Base-by-base conservation (phyloP, 2,113 vertebrate species). In the Oophaga pumilio region DNA sequence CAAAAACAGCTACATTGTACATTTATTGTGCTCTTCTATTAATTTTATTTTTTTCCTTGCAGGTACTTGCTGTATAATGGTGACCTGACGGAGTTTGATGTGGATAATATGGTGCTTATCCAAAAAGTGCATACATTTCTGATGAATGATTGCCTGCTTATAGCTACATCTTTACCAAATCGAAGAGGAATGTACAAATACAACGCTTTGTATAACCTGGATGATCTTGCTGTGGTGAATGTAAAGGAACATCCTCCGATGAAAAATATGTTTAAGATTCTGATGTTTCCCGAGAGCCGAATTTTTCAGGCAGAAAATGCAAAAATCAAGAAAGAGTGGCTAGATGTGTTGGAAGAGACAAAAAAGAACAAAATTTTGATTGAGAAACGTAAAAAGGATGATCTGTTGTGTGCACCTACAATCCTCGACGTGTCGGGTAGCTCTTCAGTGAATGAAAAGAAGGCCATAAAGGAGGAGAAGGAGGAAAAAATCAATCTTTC, bases 251-350 rank as follows among this genome's bases (percentile, higher is more conserved):
- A 99, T 91, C 96, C 97, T 0, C 97, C 98, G 13, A 99, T 99
- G 97, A 99, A 99, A 91, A 98, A 99, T 93, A 99, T 99, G 98
- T 99, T 99, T 93, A 99, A 99, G 93, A 95, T 99, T 90, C 97
- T 99, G 1, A 99, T 98, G 98, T 99, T 97, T 93, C 98, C 98
- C 0, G 98, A 99, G 89, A 98, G 97, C 78, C 97, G 97, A 85
- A 99, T 99, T 90, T 99, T 99, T 89, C 97, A 99, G 92, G 97
- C 98, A 0, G 98, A 99, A 91, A 99, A 99, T n/a, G 97, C 97
- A 91, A 99, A 99, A 87, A 95, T 99, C 88, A 99, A 99, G 91
- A 98, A 99, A 69, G 98, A 99, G 92, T 99, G 98, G 98, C 93
- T 99, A 91, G 97, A 99, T 91, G 97, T 98, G 89, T 93, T 99